Evolutionary conservation across 2,113 vertebrate species (phyloP), one percentile per base, ranked within the genome.

Genomic region (Peucedramus taeniatus): DNA sequence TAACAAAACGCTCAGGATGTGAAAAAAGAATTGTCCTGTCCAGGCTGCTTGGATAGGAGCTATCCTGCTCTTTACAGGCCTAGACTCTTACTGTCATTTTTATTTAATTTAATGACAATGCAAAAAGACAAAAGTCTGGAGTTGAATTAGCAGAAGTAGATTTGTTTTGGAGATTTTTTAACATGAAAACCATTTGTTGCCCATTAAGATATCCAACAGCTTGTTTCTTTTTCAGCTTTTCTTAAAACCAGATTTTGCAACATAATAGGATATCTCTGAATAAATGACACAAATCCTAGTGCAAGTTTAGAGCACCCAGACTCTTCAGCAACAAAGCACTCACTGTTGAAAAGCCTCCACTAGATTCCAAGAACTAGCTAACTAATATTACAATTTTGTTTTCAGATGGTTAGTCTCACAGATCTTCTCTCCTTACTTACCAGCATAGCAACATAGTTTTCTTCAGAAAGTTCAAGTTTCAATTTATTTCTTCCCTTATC

Each of bases 381-480:
- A 50, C 35, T 42, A 78, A 79, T 47, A 63, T n/a, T 27, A 40
- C 19, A 4, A 31, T 56, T 74, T 71, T 30, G 13, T 42, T 83
- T 84, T 78, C 70, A 94, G 37, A 60, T 2, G 1, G 8, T 21
- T 75, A 22, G 16, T 78, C 51, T 54, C 33, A 35, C 15, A 79
- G 44, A 75, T 71, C 30, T 75, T 27, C 37, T 30, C 19, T 54
- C 42, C 17, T 15, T 19, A 22, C 23, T 39, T 45, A 16, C 24
- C 28, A 77, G 31, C 4, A 3, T 0, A 50, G 17, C 0, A 2
- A 82, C 20, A 11, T 24, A 51, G 5, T 26, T 83, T 77, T 77
- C 27, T 89, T 42, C 27, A 50, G 30, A 50, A 86, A 60, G 7
- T 70, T 92, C 40, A 39, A 39, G 20, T 78, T 87, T 64, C n/a